These are phyloP conservation scores for Ischnura elegans DNA, from an alignment of 2,888 invertebrate genomes.

Conservation along the genomic window DNA sequence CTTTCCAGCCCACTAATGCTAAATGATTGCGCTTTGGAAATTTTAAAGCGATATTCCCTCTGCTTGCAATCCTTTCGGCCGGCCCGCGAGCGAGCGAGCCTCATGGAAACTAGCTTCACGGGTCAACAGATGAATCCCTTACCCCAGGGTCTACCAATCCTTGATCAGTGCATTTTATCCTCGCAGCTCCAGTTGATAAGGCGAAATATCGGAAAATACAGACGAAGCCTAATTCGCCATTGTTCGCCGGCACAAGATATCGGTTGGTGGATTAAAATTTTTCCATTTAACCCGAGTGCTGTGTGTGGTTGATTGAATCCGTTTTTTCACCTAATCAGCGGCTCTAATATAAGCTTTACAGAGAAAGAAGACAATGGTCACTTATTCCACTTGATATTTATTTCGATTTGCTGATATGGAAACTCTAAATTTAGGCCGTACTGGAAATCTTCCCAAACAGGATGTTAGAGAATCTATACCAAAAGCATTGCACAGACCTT, in stretches of 20 bases:
- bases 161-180: background rate
- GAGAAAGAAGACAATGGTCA: too few relatives aligned
- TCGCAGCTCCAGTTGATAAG: background rate
- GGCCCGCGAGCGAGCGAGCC: background rate
- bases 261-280: background rate
- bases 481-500: too few relatives aligned
- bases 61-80: background rate
- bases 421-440: too few relatives aligned
- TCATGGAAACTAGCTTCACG: background rate
- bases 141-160: background rate
- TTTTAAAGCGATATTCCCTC: background rate
- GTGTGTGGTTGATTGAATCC: too few relatives aligned
- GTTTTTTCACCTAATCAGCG: too few relatives aligned
- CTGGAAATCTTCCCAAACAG: too few relatives aligned
- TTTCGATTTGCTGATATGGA: too few relatives aligned
- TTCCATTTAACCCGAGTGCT: background rate
- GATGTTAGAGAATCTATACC: too few relatives aligned
- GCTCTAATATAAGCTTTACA: too few relatives aligned
- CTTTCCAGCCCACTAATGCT: constrained; percentile 4
- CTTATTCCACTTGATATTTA: too few relatives aligned
- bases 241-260: background rate
- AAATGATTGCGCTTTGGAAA: background rate
- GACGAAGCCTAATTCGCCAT: background rate
- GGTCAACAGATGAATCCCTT: background rate
- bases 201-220: background rate